These are phyloP conservation scores for Macrophya annulata DNA, from an alignment of 2,888 invertebrate species.

Conservation along the genomic window DNA sequence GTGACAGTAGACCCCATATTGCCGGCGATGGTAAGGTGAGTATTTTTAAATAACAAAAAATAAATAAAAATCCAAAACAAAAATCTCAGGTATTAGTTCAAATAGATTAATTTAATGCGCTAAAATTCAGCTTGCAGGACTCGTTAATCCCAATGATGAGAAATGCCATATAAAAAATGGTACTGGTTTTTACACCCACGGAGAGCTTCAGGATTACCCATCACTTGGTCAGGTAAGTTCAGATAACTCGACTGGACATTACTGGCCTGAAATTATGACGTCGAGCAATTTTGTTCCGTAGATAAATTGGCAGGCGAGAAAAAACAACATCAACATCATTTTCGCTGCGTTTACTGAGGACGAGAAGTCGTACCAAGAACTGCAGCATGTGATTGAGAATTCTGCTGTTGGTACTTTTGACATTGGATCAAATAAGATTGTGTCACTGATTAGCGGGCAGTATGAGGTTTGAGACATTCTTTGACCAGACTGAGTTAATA, in stretches of 20 bases:
- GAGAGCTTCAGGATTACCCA: conserved; percentile 88
- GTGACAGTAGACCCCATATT: conserved; percentile 89
- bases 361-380: conserved; percentile 67
- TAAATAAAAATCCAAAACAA: neutral
- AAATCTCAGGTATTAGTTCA: neutral
- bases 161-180: conserved; percentile 83
- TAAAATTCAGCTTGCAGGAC: conserved; percentile 82
- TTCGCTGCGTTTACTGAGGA: conserved; percentile 84
- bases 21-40: conserved; percentile 80
- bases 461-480: conserved; percentile 82
- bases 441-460: conserved; percentile 85
- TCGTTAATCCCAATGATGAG: conserved; percentile 87
- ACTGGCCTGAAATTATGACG: neutral
- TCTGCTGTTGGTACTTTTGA: conserved; percentile 85
- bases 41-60: neutral
- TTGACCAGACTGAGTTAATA: neutral
- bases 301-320: conserved; percentile 83
- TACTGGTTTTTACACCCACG: conserved; percentile 82
- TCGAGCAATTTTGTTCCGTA: conserved; percentile 64
- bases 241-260: neutral
- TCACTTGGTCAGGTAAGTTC: conserved; percentile 81
- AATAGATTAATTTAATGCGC: neutral
- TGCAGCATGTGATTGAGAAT: conserved; percentile 83
- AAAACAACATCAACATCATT: conserved; percentile 89
- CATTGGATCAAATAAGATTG: conserved; percentile 85